Percentiles rank a stretch among this genome's conserved stretches.
Evolutionary conservation across 2,888 invertebrate genomes (phyloP).

Genomic region (Drepanosiphum platanoidis): DNA sequence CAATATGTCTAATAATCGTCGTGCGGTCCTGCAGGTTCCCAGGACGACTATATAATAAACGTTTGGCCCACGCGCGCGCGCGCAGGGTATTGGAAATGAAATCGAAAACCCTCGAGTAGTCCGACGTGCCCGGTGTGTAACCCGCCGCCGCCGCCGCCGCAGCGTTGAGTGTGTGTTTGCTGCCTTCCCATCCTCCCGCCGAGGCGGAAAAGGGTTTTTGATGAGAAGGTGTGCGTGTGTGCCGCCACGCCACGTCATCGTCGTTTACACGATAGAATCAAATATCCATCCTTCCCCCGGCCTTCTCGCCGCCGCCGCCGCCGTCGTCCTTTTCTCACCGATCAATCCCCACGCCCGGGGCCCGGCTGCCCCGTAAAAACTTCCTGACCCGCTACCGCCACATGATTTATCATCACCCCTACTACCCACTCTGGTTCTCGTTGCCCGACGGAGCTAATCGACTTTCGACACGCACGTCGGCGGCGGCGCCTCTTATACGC

Average conservation of each 20-base stretch:
- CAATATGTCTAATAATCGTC: no score
- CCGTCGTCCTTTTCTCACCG: not conserved
- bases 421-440: no score
- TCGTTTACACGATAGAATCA: slow-evolving; percentile 7
- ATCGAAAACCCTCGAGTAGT: not conserved
- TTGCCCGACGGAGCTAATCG: slow-evolving; percentile 20
- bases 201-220: not conserved
- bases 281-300: not conserved
- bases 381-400: slow-evolving; percentile 29
- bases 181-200: not conserved
- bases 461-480: slow-evolving; percentile 28
- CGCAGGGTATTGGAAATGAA: not conserved
- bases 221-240: not conserved
- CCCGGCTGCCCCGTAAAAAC: slow-evolving; percentile 3
- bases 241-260: not conserved
- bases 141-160: no score
- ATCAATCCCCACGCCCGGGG: not conserved
- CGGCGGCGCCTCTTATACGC: not conserved
- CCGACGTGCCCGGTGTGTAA: not conserved
- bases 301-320: no score
- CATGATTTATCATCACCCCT: slow-evolving; percentile 22
- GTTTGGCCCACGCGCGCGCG: no score
- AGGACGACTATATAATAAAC: not conserved
- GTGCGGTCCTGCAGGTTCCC: not conserved
- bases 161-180: not conserved